Evolutionary conservation across 2,797 vertebrate species (phyloP), one percentile per base, ranked within the genome.

Genomic region (Protonibea diacanthus): DNA sequence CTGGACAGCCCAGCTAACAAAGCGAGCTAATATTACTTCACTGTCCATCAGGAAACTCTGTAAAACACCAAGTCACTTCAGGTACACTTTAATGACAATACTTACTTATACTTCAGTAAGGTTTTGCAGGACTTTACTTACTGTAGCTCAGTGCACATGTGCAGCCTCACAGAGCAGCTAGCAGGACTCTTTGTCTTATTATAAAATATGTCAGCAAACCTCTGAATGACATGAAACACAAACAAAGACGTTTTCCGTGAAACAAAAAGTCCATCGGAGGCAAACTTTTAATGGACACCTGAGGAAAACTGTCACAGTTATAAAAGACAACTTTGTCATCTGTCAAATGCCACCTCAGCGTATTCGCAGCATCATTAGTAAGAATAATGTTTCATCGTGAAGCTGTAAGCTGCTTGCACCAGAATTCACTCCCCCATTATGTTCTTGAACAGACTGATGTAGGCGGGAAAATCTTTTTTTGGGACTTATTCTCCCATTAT

Each of bases 291-390:
- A 57, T n/a, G 13, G 21, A 52, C 5, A 17, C 44, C n/a, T 68
- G 5, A 20, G 40, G 20, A 13, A 25, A 71, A n/a, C 18, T 40
- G 25, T 61, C 44, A 25, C 40, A 15, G n/a, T 18, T 18, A 47
- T n/a, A 15, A 40, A 47, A 49, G 23, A 29, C 6, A n/a, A n/a
- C 20, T 67, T 68, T 51, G 51, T 63, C 15, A 56, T 48, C 44
- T 25, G 38, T 51, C 45, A 71, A 49, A 56, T 44, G 64, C 68
- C 64, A 56, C 60, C 57, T 68, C 65, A 69, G 74, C 52, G 53
- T 40, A 72, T 76, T 68, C 40, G 20, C 52, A 69, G 20, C 49
- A 58, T 78, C 17, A 71, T 80, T 66, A 78, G 44, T 56, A 42
- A 44, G 33, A 70, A 20, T n/a, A 48, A 74, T 33, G 27, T 27